Conservation (phyloP, 2,113 vertebrate species). For the Oxygymnocypris stewartii region DNA sequence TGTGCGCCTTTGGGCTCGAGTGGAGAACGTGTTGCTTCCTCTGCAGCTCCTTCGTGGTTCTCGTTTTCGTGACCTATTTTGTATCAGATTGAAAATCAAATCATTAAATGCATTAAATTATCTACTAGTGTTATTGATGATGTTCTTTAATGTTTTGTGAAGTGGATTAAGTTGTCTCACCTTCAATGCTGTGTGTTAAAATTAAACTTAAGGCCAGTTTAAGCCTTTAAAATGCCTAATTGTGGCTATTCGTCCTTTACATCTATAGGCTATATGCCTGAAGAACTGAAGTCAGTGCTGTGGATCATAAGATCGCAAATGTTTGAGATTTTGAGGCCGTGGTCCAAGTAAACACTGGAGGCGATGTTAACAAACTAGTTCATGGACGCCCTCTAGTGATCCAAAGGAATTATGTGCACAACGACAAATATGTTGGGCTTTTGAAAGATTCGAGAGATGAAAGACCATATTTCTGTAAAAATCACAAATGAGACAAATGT, state of each 20-base stretch:
- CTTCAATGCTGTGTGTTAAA: neutral
- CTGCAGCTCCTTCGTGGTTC: neutral
- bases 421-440: no score
- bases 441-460: no score
- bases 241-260: neutral
- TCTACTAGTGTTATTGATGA: neutral
- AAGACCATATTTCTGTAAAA: no score
- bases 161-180: constrained; percentile 1
- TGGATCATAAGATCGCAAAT: neutral
- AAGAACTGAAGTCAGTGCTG: neutral
- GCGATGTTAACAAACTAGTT: constrained; percentile 41
- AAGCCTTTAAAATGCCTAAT: neutral
- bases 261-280: neutral
- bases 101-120: neutral
- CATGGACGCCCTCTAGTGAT: constrained; percentile 69
- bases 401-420: neutral
- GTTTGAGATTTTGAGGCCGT: neutral
- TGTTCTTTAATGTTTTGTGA: neutral
- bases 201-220: neutral
- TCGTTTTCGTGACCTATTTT: constrained; percentile 6
- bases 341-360: neutral
- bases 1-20: constrained; percentile 38
- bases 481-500: neutral
- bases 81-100: neutral
- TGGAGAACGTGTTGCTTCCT: constrained; percentile 1